A percentile compares a stretch with the other conserved stretches of the same genome.
These are phyloP conservation scores for Diorhabda sublineata DNA, from an alignment of 1,140 invertebrate species.

Conservation along the genomic window DNA sequence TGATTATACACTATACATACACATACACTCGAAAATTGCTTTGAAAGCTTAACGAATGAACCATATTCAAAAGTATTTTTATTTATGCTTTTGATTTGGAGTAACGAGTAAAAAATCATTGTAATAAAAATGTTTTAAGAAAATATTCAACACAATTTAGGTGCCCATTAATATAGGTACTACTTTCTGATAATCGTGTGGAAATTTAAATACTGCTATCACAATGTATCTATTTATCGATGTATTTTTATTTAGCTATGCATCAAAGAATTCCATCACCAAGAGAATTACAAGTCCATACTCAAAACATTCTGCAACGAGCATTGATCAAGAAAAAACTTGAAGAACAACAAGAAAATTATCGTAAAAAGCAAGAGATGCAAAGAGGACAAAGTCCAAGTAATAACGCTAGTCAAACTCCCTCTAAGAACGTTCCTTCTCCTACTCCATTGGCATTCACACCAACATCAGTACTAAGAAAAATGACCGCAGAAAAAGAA, in stretches of 20 bases:
- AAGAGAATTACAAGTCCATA: slow-evolving; percentile 74
- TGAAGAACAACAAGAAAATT: slow-evolving; percentile 80
- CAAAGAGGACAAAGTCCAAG: slow-evolving; percentile 48
- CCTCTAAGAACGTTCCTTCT: slow-evolving; percentile 48
- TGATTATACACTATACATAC: too few relatives aligned
- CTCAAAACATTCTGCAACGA: slow-evolving; percentile 77
- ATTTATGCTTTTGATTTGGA: too few relatives aligned
- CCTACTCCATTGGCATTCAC: slow-evolving; percentile 78
- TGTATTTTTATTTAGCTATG: slow-evolving; percentile 49
- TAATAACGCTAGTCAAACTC: slow-evolving; percentile 23
- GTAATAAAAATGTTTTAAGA: too few relatives aligned
- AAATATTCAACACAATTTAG: too few relatives aligned
- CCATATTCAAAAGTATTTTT: too few relatives aligned
- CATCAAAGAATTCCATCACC: slow-evolving; percentile 74
- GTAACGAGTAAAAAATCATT: too few relatives aligned
- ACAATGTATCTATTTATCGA: slow-evolving; percentile 33
- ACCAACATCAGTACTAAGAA: slow-evolving; percentile 82
- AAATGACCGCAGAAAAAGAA: slow-evolving; percentile 89
- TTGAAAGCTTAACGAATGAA: too few relatives aligned
- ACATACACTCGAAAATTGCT: too few relatives aligned
- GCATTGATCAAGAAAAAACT: slow-evolving; percentile 81
- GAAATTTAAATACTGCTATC: background rate
- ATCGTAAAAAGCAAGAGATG: slow-evolving; percentile 70
- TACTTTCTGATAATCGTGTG: slow-evolving; percentile 47
- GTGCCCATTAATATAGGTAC: too few relatives aligned